Conservation (phyloP, 2,797 vertebrate species). For the Semaprochilodus insignis region DNA sequence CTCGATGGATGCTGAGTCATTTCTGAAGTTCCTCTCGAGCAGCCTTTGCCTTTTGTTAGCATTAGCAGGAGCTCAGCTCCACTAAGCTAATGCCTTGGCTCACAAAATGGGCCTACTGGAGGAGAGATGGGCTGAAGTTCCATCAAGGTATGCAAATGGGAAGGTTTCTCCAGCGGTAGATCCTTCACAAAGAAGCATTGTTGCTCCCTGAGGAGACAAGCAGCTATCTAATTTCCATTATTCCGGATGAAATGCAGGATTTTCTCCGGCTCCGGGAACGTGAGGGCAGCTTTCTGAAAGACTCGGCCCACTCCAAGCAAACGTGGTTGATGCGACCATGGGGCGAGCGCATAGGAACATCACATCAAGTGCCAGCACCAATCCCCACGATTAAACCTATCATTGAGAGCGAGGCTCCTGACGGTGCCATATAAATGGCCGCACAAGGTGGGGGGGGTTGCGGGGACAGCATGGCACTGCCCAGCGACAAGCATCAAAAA, state of each 20-base stretch:
- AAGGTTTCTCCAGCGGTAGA: slow-evolving; percentile 1
- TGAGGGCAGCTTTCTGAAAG: slow-evolving; percentile 39
- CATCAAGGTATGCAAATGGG: neutral
- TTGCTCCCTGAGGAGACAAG: slow-evolving; percentile 35
- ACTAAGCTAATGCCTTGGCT: too few species aligned
- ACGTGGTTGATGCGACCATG: slow-evolving; percentile 40
- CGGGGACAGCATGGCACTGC: slow-evolving; percentile 51
- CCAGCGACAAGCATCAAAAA: slow-evolving; percentile 54
- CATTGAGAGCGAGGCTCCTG: slow-evolving; percentile 48
- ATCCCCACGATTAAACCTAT: slow-evolving; percentile 57
- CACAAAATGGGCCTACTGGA: neutral
- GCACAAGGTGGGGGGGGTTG: neutral
- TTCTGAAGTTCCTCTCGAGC: slow-evolving; percentile 54
- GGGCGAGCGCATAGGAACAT: slow-evolving; percentile 47
- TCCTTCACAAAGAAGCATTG: slow-evolving; percentile 31
- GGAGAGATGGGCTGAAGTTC: neutral
- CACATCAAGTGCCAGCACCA: slow-evolving; percentile 52
- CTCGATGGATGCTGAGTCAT: slow-evolving; percentile 56
- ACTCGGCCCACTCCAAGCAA: slow-evolving; percentile 5
- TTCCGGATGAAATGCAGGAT: slow-evolving; percentile 58
- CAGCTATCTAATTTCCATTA: slow-evolving; percentile 50
- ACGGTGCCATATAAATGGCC: slow-evolving; percentile 45
- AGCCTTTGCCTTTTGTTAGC: slow-evolving; percentile 13
- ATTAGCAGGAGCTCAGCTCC: neutral
- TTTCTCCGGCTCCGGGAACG: slow-evolving; percentile 47